Conservation (phyloP, 53 echinoderm and acorn worm genomes). For the Glandiceps talaboti region DNA sequence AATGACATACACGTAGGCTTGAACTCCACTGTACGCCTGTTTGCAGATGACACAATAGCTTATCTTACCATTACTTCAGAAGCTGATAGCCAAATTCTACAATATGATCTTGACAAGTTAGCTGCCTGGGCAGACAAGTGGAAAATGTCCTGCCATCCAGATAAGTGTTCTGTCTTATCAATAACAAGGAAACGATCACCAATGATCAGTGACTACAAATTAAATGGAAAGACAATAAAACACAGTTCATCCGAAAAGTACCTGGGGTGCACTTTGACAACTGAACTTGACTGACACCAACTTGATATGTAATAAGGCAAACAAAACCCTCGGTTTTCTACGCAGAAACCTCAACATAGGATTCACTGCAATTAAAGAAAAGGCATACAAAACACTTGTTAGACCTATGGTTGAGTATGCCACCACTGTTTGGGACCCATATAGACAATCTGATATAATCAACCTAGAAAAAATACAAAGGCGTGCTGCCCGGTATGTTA, state of each 20-base stretch:
- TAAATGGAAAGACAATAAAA: conserved; percentile 2
- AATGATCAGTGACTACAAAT: conserved; percentile 6
- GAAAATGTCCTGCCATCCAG: too few species aligned
- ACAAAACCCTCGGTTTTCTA: conserved; percentile 16
- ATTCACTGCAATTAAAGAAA: conserved; percentile 2
- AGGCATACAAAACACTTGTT: conserved; percentile 14
- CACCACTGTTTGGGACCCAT: conserved; percentile 21
- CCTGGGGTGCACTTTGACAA: conserved; percentile 4
- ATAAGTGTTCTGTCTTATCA: conserved; percentile 10
- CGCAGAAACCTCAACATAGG: conserved; percentile 11
- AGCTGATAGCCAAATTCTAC: background rate
- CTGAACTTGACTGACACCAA: conserved; percentile 9
- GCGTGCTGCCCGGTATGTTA: conserved; percentile 16
- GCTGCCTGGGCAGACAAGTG: background rate
- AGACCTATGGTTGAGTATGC: conserved; percentile 14
- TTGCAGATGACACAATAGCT: conserved; percentile 23
- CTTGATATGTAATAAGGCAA: conserved; percentile 3
- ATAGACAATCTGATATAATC: too few species aligned
- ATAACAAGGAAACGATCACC: conserved; percentile 10
- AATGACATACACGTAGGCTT: conserved; percentile 25
- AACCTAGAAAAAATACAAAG: conserved; percentile 21
- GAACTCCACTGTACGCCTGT: conserved; percentile 14
- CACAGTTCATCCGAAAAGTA: background rate
- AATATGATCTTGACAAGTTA: conserved; percentile 11
- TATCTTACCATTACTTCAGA: conserved; percentile 13